Evolutionary conservation across 2,888 invertebrate genomes (phyloP).

Genomic region (Ceriagrion tenellum): DNA sequence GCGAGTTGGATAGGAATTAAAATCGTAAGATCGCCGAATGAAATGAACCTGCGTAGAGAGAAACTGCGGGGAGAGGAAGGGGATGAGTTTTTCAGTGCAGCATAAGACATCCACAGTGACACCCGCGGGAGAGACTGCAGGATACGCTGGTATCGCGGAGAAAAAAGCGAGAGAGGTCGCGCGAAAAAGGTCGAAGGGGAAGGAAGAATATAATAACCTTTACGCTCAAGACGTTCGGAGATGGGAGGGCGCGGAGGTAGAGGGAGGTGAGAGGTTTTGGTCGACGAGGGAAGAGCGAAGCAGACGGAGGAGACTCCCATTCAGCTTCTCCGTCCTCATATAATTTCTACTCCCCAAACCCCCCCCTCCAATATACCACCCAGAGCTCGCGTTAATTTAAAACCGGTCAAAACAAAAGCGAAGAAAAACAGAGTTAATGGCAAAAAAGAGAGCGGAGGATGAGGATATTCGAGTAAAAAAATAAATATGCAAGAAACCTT

Average conservation of each 20-base stretch:
- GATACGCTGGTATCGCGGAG: neutral
- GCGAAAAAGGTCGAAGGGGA: neutral
- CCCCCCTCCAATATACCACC: neutral
- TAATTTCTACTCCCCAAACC: neutral
- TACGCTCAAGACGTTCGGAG: neutral
- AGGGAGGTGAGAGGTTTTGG: too few relatives aligned
- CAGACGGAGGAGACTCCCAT: neutral
- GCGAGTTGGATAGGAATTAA: neutral
- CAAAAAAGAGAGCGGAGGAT: neutral
- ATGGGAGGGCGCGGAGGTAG: neutral
- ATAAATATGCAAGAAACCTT: neutral
- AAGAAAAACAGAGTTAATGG: constrained; percentile 37
- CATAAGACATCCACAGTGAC: neutral
- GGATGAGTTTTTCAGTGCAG: neutral
- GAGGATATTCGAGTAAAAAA: constrained; percentile 24
- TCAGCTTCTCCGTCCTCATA: neutral
- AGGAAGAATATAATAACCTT: neutral
- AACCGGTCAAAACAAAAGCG: constrained; percentile 28
- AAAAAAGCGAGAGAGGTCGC: neutral
- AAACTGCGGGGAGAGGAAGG: neutral
- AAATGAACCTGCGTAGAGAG: neutral
- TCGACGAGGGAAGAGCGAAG: neutral
- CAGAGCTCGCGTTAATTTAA: neutral
- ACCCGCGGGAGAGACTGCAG: neutral
- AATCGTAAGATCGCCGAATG: neutral